Evolutionary conservation across 1,140 invertebrate species (phyloP), one percentile per base, ranked within the genome.

Genomic region (Dendrolimus kikuchii): DNA sequence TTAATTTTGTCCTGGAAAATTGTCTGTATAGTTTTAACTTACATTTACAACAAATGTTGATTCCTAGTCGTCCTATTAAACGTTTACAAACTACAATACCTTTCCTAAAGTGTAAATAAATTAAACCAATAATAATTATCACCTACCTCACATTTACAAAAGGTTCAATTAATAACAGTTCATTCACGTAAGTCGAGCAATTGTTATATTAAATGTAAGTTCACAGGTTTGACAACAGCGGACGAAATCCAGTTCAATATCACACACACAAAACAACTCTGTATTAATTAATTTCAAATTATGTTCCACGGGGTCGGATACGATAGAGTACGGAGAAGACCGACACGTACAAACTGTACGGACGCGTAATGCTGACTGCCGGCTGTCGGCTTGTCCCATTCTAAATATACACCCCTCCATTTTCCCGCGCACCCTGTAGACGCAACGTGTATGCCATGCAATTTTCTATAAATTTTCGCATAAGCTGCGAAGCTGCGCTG

Each of bases 381-480:
- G 62, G 62, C 69, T 59, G 68, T 65, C 66, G 55, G 65, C 57
- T 65, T 59, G 57, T 51, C 59, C 69, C 73, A 73, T 79, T 77
- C 78, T 83, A 80, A 83, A 83, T 78, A 85, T 38, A 38, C 36
- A 38, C 46, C 37, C 45, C 44, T 76, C 81, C 80, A 77, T 76
- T 58, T 68, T 74, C 66, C 70, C 79, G 78, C 81, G 78, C 79
- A 81, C 74, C 79, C 79, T 75, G 71, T 56, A 64, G 66, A 74
- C 75, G 79, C 76, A 79, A 77, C 77, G 80, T 74, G 72, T 80
- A 68, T 74, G 68, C 65, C 71, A 77, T 86, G 80, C 82, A 86
- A 84, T 86, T 86, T 86, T 84, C 82, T 81, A 86, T 82, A 86
- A 86, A 86, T 83, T 83, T 84, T 86, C 80, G 74, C 74, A 74